Percentiles rank a stretch among this genome's conserved stretches.
These are phyloP conservation scores for Apostichopus californicus DNA, from an alignment of 35 echinoderm and acorn worm genomes.

Conservation along the genomic window DNA sequence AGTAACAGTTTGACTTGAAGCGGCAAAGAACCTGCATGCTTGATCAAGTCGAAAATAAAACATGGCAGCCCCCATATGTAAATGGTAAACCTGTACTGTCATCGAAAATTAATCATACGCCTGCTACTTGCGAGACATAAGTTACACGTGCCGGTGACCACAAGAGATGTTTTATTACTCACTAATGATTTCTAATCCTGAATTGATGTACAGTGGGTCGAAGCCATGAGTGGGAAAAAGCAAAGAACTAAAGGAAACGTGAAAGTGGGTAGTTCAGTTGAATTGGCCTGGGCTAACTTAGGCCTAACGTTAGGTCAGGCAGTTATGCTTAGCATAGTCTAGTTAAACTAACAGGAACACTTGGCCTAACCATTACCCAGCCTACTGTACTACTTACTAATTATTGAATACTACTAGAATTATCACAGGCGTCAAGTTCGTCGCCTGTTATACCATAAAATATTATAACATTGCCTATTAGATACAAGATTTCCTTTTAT, in stretches of 20 bases:
- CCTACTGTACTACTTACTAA: not conserved
- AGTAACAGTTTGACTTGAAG: not conserved
- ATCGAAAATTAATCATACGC: not conserved
- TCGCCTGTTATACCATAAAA: too few species aligned
- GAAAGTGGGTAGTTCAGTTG: not conserved
- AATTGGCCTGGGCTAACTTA: too few species aligned
- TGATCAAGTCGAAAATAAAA: not conserved
- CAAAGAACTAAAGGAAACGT: slow-evolving; percentile 30
- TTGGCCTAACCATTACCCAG: not conserved
- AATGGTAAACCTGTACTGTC: too few species aligned
- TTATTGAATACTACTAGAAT: too few species aligned
- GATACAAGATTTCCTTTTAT: too few species aligned
- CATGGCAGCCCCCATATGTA: not conserved
- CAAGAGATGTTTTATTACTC: not conserved
- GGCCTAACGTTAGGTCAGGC: too few species aligned
- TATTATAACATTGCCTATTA: too few species aligned
- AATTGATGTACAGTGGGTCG: not conserved
- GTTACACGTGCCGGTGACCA: too few species aligned
- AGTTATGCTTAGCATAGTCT: too few species aligned
- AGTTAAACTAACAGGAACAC: not conserved
- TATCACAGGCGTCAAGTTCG: too few species aligned
- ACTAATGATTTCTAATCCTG: not conserved
- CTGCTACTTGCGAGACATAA: not conserved
- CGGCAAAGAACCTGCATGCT: not conserved
- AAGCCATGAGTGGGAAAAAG: slow-evolving; percentile 16